phyloP scores from a whole-genome alignment of 1,140 invertebrate genomes.

The Pseudomyrmex dendroicus region DNA sequence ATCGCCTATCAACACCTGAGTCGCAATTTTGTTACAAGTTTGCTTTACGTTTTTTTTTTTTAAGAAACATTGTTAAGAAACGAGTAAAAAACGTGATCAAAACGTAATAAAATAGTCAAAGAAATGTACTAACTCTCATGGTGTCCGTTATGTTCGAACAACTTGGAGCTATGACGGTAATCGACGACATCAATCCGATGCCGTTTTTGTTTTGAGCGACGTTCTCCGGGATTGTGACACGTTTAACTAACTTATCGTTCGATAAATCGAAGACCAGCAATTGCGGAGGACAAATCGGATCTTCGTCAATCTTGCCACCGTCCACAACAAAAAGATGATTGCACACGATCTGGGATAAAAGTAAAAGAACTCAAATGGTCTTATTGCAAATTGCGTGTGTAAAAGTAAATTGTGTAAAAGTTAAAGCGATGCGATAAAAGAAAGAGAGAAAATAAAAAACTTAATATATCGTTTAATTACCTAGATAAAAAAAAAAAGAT shows the following conservation, averaged over 20 bases:
- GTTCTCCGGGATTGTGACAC: not conserved
- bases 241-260: conserved; percentile 21
- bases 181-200: not conserved
- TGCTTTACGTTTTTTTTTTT: no score
- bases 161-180: not conserved
- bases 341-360: not conserved
- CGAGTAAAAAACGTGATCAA: no score
- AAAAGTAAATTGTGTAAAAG: no score
- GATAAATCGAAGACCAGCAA: conserved; percentile 28
- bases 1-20: no score
- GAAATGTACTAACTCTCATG: not conserved
- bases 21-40: no score
- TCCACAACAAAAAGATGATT: conserved; percentile 32
- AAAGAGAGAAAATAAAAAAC: no score
- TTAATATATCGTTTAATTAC: no score
- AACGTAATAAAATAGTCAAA: not conserved
- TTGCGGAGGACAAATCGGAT: not conserved
- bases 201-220: not conserved
- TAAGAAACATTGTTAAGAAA: no score
- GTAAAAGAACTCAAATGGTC: no score
- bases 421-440: no score
- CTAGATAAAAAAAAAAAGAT: no score
- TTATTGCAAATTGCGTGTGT: no score
- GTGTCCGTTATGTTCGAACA: not conserved
- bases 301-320: not conserved